phyloP scores from a whole-genome alignment of 2,113 vertebrate species.

The Craseonycteris thonglongyai region DNA sequence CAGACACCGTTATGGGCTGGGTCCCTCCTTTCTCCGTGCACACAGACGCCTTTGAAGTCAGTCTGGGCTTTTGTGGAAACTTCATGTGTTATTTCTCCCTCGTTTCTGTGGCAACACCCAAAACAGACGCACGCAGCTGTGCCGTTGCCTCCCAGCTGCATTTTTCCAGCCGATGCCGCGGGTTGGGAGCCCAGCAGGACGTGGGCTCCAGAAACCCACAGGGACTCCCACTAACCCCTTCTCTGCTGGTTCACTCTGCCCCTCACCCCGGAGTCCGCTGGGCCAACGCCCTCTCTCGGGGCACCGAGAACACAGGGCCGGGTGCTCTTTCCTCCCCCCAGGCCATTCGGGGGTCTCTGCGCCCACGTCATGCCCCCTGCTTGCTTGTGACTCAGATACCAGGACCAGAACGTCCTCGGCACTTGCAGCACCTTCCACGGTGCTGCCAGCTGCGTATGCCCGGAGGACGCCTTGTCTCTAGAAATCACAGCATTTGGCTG shows the following conservation, averaged over 20 bases:
- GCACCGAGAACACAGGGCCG: rapidly evolving
- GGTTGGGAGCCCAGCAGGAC: neutral
- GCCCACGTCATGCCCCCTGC: neutral
- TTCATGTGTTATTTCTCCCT: constrained; percentile 69
- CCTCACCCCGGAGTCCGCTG: neutral
- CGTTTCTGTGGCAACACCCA: constrained; percentile 78
- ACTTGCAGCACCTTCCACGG: no score
- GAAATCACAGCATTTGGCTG: neutral
- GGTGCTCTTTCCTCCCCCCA: neutral
- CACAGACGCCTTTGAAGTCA: constrained; percentile 32
- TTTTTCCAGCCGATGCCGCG: constrained; percentile 34
- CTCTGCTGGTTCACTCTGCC: rapidly evolving
- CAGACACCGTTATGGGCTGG: neutral
- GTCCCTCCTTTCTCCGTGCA: constrained; percentile 47
- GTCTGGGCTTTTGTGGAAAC: constrained; percentile 73
- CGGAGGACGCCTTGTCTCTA: neutral
- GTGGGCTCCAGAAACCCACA: neutral
- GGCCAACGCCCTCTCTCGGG: neutral
- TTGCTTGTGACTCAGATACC: no score
- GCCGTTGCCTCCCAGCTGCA: constrained; percentile 38
- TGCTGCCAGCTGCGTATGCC: rapidly evolving
- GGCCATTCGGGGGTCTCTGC: neutral
- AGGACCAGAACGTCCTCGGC: no score
- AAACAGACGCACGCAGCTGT: constrained; percentile 79
- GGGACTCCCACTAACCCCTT: neutral